phyloP scores from a whole-genome alignment of 1,140 invertebrate genomes.

The Aphis gossypii region DNA sequence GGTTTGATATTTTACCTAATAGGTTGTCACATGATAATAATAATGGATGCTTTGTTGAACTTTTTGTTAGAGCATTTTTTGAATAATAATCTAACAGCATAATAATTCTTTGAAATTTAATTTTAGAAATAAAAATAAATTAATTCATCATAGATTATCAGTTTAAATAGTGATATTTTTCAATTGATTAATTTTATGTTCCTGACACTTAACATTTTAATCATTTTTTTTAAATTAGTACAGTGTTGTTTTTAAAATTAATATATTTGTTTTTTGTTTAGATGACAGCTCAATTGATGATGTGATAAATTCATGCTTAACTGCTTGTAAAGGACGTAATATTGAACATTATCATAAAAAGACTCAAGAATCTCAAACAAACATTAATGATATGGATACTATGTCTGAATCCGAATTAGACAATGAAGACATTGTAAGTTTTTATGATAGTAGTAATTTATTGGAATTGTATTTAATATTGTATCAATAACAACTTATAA shows the following conservation, averaged over 20 bases:
- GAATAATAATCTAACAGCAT: too few species aligned
- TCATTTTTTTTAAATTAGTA: background rate
- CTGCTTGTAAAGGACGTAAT: background rate
- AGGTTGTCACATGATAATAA: too few species aligned
- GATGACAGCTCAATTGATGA: background rate
- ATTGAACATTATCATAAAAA: slow-evolving; percentile 30
- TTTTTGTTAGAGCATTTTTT: too few species aligned
- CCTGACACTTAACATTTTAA: background rate
- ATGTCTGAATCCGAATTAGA: background rate
- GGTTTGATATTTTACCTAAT: too few species aligned
- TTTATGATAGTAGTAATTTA: background rate
- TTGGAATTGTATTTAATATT: background rate
- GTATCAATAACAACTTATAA: too few species aligned
- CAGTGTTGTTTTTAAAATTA: background rate
- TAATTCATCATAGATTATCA: background rate
- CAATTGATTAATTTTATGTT: background rate
- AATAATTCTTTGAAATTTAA: background rate
- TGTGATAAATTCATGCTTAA: background rate
- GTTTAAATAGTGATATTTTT: background rate
- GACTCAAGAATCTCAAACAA: background rate
- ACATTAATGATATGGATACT: background rate
- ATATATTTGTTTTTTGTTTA: background rate
- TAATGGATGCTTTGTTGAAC: too few species aligned
- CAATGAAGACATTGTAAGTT: background rate
- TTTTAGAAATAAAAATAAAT: background rate